Percentiles rank a stretch among this genome's conserved stretches.
Conservation (phyloP, 2,113 vertebrate genomes). For the Toxotes jaculatrix region DNA sequence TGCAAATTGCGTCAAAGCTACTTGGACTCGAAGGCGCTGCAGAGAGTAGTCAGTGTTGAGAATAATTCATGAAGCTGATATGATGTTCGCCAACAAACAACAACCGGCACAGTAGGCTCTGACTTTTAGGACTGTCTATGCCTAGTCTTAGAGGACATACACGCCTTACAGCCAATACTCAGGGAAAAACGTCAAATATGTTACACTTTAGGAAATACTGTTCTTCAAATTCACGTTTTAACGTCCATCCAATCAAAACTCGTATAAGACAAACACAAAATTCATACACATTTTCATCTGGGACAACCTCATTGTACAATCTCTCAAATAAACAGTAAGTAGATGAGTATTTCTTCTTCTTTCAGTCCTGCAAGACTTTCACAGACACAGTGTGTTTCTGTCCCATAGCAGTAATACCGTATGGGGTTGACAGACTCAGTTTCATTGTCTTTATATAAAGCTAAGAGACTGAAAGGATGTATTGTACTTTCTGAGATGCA, state of each 20-base stretch:
- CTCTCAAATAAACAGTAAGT: not conserved
- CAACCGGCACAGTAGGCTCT: not conserved
- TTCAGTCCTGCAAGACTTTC: not conserved
- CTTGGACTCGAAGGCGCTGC: not conserved
- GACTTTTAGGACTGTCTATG: slow-evolving; percentile 7
- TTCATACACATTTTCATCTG: not conserved
- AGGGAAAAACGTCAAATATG: not conserved
- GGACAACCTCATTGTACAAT: not conserved
- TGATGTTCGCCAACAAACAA: not conserved
- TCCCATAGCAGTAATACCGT: slow-evolving; percentile 1
- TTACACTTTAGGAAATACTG: not conserved
- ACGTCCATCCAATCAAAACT: not conserved
- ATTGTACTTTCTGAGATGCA: slow-evolving; percentile 64
- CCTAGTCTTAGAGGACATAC: not conserved
- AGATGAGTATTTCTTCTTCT: not conserved
- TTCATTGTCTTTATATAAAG: slow-evolving; percentile 57
- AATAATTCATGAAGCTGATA: slow-evolving; percentile 32
- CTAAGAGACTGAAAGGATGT: slow-evolving; percentile 52
- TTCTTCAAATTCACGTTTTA: not conserved
- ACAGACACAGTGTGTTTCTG: slow-evolving; percentile 18
- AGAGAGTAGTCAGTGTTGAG: slow-evolving; percentile 21
- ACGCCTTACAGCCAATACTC: not conserved
- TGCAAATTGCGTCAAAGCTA: slow-evolving; percentile 21
- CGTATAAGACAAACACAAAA: not conserved
- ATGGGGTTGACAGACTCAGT: not conserved